A percentile compares a stretch with the other conserved stretches of the same genome.
Conservation (phyloP, 2,113 vertebrate species). For the Lagopus muta region DNA sequence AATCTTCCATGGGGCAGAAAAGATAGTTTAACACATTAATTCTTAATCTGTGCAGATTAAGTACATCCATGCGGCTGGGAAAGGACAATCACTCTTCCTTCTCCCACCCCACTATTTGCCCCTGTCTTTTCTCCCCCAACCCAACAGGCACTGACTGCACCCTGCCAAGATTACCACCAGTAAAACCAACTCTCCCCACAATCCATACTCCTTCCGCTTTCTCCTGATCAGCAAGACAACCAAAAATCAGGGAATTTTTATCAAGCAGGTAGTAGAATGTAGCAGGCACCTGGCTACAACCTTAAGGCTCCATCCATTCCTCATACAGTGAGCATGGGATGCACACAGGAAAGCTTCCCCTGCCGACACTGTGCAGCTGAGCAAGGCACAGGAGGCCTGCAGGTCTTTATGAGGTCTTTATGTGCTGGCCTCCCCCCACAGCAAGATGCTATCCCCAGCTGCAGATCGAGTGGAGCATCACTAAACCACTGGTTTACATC, state of each 20-base stretch:
- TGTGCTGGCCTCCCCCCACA: not conserved
- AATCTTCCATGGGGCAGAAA: not conserved
- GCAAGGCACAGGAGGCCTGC: rapidly evolving
- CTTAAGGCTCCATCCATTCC: not conserved
- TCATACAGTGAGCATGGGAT: not conserved
- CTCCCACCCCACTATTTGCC: rapidly evolving
- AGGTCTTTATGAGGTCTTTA: not conserved
- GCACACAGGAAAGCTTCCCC: not conserved
- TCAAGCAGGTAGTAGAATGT: not conserved
- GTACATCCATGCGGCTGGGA: not conserved
- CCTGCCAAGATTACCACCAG: rapidly evolving
- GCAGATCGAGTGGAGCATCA: not conserved
- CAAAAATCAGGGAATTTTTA: not conserved
- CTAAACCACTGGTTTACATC: not conserved
- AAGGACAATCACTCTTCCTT: not conserved
- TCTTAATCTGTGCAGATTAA: conserved; percentile 18
- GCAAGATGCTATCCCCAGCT: not conserved
- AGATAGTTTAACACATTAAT: not conserved
- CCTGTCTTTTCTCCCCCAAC: not conserved
- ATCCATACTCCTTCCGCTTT: not conserved
- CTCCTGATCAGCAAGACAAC: not conserved
- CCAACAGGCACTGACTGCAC: rapidly evolving
- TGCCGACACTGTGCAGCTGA: rapidly evolving
- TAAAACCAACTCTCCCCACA: not conserved
- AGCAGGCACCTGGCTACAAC: not conserved